Base-by-base conservation (phyloP, 2,113 vertebrate genomes). In the Corythaeola cristata region DNA sequence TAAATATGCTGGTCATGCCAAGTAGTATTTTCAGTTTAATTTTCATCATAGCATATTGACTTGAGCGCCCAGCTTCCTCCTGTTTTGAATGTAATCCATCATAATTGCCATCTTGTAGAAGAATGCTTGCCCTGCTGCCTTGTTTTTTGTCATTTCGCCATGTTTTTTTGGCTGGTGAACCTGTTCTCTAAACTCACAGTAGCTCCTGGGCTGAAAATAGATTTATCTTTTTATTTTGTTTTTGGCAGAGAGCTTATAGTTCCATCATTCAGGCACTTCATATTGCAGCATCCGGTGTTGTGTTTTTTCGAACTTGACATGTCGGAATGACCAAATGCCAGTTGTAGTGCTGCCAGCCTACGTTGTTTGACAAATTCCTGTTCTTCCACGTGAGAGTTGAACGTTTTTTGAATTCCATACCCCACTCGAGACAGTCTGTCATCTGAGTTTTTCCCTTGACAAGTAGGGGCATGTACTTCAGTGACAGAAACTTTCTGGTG, bases 91-190 rank as follows among this genome's bases (percentile, higher is more conserved):
- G n/a, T 80, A 71, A 86, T 94, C 47, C 69, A 88, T 90, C 35
- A n/a, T 80, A 45, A 87, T 59, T 89, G 52, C 44, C 32, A 26
- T 75, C 50, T 11, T 63, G 74, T 67, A 62, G 68, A 79, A 64
- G 78, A 91, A 69, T 33, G 59, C 45, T 52, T 94, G 35, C 71
- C 72, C 45, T 86, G 27, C 33, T 92, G 68, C 49, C 32, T 90
- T 95, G 37, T 16, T 59, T 72, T 62, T 80, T 69, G 81, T 85
- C 50, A 32, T 52, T 87, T 93, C 86, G 75, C 78, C 77, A 47
- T 90, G 32, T 6, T 35, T 87, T 95, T 92, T 87, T 97, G 88
- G 91, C 92, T 79, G 44, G 11, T 77, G 55, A 91, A 74, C 77
- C 30, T 90, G 45, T 47, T 96, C 49, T 94, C 73, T 94, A 85